Percentiles rank a stretch among this genome's conserved stretches.
Conservation (phyloP, 2,113 vertebrate species). For the Rhinolophus ferrumequinum region DNA sequence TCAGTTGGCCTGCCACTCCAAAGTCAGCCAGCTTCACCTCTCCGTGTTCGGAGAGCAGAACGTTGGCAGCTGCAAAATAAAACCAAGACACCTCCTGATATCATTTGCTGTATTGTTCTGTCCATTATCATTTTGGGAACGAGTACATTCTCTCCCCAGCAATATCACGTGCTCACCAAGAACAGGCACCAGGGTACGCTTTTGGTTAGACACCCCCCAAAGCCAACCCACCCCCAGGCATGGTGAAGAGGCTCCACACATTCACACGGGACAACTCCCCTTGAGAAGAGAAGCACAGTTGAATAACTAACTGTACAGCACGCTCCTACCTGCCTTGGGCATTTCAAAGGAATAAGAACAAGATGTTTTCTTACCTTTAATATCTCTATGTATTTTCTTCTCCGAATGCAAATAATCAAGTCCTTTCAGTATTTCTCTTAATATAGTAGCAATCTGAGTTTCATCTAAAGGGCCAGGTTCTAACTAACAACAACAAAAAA, state of each 20-base stretch:
- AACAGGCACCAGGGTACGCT: not conserved
- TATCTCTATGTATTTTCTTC: conserved; percentile 99
- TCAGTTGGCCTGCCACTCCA: conserved; percentile 97
- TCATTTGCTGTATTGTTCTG: fast-evolving
- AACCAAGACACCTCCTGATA: fast-evolving
- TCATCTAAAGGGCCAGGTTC: conserved; percentile 96
- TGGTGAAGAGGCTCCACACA: fast-evolving
- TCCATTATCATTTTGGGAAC: fast-evolving
- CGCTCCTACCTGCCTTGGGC: not conserved
- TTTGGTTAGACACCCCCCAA: not conserved
- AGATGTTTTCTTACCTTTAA: conserved; percentile 91
- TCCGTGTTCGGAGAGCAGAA: conserved; percentile 96
- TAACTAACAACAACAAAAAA: conserved; percentile 86
- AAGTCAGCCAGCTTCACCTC: conserved; percentile 98
- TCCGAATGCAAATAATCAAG: conserved; percentile 98
- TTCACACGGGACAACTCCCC: not conserved
- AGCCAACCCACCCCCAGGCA: not conserved
- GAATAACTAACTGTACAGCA: too few relatives aligned
- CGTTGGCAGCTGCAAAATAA: conserved; percentile 93
- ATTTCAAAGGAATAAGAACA: not conserved
- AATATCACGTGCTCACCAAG: fast-evolving
- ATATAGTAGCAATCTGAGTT: conserved; percentile 96
- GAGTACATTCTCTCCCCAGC: fast-evolving
- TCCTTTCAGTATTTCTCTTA: conserved; percentile 98
- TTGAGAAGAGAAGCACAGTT: not conserved